phyloP scores from a whole-genome alignment of 2,113 vertebrate genomes.

The Macrotis lagotis region DNA sequence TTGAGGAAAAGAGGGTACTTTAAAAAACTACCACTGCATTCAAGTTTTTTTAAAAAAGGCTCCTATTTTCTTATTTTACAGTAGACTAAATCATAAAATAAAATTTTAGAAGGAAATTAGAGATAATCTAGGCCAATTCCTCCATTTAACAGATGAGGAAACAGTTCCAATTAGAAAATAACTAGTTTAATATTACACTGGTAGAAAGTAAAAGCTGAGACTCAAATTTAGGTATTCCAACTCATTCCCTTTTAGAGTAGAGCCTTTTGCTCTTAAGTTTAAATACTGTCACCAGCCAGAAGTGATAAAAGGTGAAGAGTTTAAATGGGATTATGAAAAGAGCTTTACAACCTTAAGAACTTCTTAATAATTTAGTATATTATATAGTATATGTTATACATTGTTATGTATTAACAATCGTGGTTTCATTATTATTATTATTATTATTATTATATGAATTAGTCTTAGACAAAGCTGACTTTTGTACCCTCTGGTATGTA shows the following conservation, averaged over 20 bases:
- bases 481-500: neutral
- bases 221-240: neutral
- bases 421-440: neutral
- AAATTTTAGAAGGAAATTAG: neutral
- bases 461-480: neutral
- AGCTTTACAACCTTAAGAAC: no score
- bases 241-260: no score
- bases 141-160: neutral
- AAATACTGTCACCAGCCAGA: no score
- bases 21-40: neutral
- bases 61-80: neutral
- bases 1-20: no score
- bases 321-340: no score
- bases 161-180: neutral
- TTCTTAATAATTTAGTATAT: no score
- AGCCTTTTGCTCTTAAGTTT: no score
- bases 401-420: neutral
- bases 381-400: no score
- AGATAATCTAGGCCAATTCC: neutral
- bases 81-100: neutral
- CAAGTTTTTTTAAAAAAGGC: no score
- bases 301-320: no score
- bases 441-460: neutral
- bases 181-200: neutral
- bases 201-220: slow-evolving; percentile 5